A percentile compares a stretch with the other conserved stretches of the same genome.
These are phyloP conservation scores for Mesoclemmys tuberculata DNA, from an alignment of 2,113 vertebrate species.

Conservation along the genomic window DNA sequence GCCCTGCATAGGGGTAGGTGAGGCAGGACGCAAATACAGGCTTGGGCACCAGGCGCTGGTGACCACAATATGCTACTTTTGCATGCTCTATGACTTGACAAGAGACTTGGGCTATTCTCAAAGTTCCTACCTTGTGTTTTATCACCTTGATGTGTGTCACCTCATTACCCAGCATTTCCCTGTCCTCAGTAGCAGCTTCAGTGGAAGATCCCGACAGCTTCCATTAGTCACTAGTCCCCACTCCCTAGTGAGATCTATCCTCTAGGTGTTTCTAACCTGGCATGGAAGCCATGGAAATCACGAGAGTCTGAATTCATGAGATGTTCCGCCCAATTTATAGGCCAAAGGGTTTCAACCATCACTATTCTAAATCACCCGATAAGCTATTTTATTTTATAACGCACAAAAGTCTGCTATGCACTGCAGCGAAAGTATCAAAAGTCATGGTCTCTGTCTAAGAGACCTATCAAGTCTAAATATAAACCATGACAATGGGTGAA, in stretches of 20 bases:
- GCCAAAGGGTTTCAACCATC: background rate
- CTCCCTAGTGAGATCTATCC: background rate
- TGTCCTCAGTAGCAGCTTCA: background rate
- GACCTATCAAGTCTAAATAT: background rate
- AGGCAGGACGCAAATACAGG: too few species aligned
- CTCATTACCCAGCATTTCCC: background rate
- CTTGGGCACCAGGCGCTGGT: too few species aligned
- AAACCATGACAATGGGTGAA: background rate
- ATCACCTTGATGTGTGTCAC: background rate
- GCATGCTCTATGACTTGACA: background rate
- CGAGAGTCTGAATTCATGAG: background rate
- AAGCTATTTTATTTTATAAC: conserved; percentile 30
- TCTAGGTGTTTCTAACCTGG: background rate
- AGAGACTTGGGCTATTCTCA: background rate
- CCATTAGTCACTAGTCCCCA: background rate
- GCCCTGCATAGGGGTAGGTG: too few species aligned
- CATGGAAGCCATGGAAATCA: conserved; percentile 21
- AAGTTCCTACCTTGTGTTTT: background rate
- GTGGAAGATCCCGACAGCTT: background rate
- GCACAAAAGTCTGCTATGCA: background rate
- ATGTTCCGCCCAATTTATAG: background rate
- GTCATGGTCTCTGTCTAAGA: background rate
- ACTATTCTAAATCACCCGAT: conserved; percentile 5
- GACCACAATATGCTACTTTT: too few species aligned
- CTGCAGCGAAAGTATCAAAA: background rate